Evolutionary conservation across 1,140 invertebrate genomes (phyloP), one percentile per base, ranked within the genome.

Genomic region (Drosophila miranda): DNA sequence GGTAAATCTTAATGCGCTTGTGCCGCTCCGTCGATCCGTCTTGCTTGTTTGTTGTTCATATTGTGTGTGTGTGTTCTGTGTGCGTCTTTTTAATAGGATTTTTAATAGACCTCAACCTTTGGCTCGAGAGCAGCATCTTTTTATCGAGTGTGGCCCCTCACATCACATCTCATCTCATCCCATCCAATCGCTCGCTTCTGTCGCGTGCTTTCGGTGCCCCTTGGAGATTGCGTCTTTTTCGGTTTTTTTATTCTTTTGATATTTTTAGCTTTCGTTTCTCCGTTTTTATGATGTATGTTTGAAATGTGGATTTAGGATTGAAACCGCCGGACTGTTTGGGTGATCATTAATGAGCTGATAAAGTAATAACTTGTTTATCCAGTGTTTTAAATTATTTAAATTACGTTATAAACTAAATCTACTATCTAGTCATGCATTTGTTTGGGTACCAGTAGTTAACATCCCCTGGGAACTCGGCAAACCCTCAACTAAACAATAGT

Each of bases 1-100:
- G 82, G 82, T 81, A 87, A 87, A 87, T 86, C 82, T 80, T 86
- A 84, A 83, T 79, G 68, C 72, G 73, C 78, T 81, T 82, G 78
- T 82, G 69, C 69, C 78, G 52, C 62, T 34, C 50, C 64, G 52
- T 61, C 69, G 78, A 77, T 86, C 76, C 42, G 73, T 57, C 60
- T 56, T 70, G 62, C 56, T 78, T 86, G 71, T 78, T 82, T 76
- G 57, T 68, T 60, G 38, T 77, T 52, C 46, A 52, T 62, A 64
- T 80, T 78, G 51, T 56, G 44, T 75, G 44, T 75, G 41, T 77
- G 41, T 77, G 53, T 59, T 58, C 73, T 66, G 67, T 69, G 55
- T 73, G 50, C 54, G 62, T 84, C 63, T 80, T 78, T 79, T 84
- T 74, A 84, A 87, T 86, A 81, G 78, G 77, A 87, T 86, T 86